Evolutionary conservation across 2,888 invertebrate genomes (phyloP).

Genomic region (Notodonta dromedarius): DNA sequence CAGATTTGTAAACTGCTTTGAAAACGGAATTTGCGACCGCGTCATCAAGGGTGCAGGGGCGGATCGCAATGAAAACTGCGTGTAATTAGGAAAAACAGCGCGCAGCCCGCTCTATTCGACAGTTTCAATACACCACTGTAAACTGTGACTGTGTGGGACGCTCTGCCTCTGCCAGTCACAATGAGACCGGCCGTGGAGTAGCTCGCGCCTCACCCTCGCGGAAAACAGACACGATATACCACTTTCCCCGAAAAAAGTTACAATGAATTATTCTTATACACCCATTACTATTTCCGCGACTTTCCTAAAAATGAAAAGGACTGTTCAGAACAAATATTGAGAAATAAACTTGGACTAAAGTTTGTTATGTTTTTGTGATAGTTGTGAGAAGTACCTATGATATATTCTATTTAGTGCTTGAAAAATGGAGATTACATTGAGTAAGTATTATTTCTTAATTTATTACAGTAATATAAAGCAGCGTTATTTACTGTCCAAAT

Average conservation of each 20-base stretch:
- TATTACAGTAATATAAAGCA: too few relatives aligned
- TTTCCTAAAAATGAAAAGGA: constrained; percentile 41
- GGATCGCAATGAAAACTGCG: background rate
- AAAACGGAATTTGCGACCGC: too few relatives aligned
- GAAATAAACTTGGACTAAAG: constrained; percentile 39
- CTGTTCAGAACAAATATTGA: constrained; percentile 38
- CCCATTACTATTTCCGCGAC: constrained; percentile 42
- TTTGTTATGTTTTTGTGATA: constrained; percentile 42
- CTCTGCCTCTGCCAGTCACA: constrained; percentile 50
- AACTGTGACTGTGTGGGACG: background rate
- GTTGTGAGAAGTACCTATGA: constrained; percentile 40
- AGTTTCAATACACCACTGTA: constrained; percentile 6
- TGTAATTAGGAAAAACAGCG: background rate
- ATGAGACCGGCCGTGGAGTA: constrained; percentile 55
- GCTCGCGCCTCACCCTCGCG: constrained; percentile 52
- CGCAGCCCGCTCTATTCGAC: background rate
- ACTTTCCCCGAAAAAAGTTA: constrained; percentile 45
- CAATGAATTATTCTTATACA: constrained; percentile 52
- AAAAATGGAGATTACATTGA: constrained; percentile 28
- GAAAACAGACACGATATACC: constrained; percentile 55
- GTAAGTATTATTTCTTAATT: constrained; percentile 37
- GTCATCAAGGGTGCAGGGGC: too few relatives aligned
- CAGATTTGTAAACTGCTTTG: too few relatives aligned
- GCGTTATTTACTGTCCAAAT: too few relatives aligned
- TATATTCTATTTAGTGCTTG: constrained; percentile 39